These are phyloP conservation scores for Mythimna ferrago DNA, from an alignment of 2,888 invertebrate genomes.

Conservation along the genomic window DNA sequence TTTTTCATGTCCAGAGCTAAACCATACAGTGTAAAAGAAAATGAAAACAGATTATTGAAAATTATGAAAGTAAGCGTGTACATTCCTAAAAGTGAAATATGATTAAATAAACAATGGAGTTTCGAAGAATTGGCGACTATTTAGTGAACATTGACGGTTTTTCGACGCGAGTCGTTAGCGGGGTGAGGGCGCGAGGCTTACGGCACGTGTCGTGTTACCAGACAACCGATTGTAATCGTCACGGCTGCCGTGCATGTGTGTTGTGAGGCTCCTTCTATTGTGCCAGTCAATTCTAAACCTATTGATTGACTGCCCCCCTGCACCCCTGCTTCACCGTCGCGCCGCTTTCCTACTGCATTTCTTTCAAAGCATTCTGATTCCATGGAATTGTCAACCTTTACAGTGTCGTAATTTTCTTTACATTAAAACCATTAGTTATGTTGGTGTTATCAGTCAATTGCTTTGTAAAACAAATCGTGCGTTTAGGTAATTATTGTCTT, in stretches of 20 bases:
- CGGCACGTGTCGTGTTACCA: conserved; percentile 69
- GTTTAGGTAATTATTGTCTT: conserved; percentile 1
- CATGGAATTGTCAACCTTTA: conserved; percentile 55
- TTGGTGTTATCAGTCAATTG: neutral
- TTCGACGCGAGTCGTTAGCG: conserved; percentile 66
- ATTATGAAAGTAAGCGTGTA: conserved; percentile 6
- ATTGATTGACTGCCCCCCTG: conserved; percentile 82
- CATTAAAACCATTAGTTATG: neutral
- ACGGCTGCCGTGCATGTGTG: conserved; percentile 65
- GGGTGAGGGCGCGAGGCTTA: conserved; percentile 73
- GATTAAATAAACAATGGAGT: conserved; percentile 40
- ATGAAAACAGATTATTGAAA: conserved; percentile 11
- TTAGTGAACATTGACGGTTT: conserved; percentile 60
- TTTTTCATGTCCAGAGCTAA: neutral
- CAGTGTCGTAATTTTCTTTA: neutral
- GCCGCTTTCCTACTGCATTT: conserved; percentile 76
- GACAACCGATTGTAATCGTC: conserved; percentile 65
- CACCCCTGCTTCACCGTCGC: conserved; percentile 62
- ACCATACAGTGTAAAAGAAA: neutral
- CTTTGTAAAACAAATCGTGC: conserved; percentile 20
- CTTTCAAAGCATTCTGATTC: conserved; percentile 67
- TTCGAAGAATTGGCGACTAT: conserved; percentile 42
- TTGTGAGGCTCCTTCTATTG: conserved; percentile 68
- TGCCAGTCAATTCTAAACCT: conserved; percentile 73
- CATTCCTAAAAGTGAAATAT: conserved; percentile 24